Evolutionary conservation across 2,888 invertebrate genomes (phyloP).

Genomic region (Phytoseiulus persimilis): DNA sequence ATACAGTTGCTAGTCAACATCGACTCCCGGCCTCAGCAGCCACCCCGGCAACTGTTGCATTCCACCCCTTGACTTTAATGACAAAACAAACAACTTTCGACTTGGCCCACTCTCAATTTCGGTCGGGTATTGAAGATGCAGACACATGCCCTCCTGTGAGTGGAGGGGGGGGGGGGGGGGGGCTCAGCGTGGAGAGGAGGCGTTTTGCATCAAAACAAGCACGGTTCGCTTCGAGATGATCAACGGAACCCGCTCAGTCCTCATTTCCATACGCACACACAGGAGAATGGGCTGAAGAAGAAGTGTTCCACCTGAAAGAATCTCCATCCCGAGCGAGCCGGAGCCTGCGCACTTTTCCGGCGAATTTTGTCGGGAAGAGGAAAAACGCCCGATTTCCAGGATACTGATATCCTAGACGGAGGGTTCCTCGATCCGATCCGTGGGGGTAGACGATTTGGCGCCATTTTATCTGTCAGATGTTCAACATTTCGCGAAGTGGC

Average conservation of each 20-base stretch:
- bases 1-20: background rate
- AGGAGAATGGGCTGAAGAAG: too few species aligned
- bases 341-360: too few species aligned
- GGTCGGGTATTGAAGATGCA: background rate
- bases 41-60: slow-evolving; percentile 33
- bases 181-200: background rate
- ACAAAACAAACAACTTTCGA: slow-evolving; percentile 38
- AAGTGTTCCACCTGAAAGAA: too few species aligned
- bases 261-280: background rate
- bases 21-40: background rate
- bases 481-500: too few species aligned
- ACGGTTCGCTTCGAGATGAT: background rate
- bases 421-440: too few species aligned
- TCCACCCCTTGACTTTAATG: slow-evolving; percentile 30
- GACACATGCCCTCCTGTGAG: background rate
- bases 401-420: too few species aligned
- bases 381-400: too few species aligned
- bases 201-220: background rate
- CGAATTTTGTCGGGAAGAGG: too few species aligned
- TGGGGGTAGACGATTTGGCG: too few species aligned
- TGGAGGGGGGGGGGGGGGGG: too few species aligned
- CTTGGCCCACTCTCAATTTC: slow-evolving; percentile 7
- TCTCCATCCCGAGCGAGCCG: too few species aligned
- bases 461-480: too few species aligned
- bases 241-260: background rate